Base-by-base conservation (phyloP, 2,113 vertebrate genomes). In the Dromiciops gliroides region DNA sequence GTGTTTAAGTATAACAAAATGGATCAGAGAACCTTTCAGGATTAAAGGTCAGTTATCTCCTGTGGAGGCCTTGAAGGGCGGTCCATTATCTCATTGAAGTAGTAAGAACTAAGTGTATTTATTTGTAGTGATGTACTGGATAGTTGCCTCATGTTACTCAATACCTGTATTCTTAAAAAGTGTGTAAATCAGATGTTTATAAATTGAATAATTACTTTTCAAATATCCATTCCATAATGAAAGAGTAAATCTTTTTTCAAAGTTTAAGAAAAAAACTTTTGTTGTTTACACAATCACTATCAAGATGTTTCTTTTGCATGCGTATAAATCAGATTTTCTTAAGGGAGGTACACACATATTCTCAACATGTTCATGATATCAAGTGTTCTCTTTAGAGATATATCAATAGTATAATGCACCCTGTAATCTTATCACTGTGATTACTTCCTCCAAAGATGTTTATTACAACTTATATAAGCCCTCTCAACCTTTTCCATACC, bases 201-300 rank as follows among this genome's bases (percentile, higher is more conserved):
- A 60, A 94, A 93, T 48, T 60, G 31, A 96, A 48, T 90, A 96
- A 48, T 93, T 8, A 26, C 14, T 44, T 83, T 44, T 83, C 37
- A 44, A 83, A 83, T 83, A 6, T 22, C 6, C 1, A 22, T 83
- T 83, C 6, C 44, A 3, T 3, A 83, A 83, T 44, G 10, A 44
- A 83, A 14, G 16, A n/a, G 37, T 44, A 44, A 83, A 44, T 16
- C 4, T 75, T 83, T 67, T 67, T 83, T 83, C 5, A 8, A 83
- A 67, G 4, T 22, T 44, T 83, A 75, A 75, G 16, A 75, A 44
- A 26, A 56, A 83, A 22, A 37, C 37, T 83, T n/a, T 83, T 22
- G 16, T 37, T 16, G 22, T 44, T 83, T n/a, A 83, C 19, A 83
- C n/a, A 83, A 83, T 22, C 16, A 83, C 67, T 83, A 44, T 37